Evolutionary conservation across 2,113 vertebrate species (phyloP), one percentile per base, ranked within the genome.

Genomic region (Siniperca knerii): DNA sequence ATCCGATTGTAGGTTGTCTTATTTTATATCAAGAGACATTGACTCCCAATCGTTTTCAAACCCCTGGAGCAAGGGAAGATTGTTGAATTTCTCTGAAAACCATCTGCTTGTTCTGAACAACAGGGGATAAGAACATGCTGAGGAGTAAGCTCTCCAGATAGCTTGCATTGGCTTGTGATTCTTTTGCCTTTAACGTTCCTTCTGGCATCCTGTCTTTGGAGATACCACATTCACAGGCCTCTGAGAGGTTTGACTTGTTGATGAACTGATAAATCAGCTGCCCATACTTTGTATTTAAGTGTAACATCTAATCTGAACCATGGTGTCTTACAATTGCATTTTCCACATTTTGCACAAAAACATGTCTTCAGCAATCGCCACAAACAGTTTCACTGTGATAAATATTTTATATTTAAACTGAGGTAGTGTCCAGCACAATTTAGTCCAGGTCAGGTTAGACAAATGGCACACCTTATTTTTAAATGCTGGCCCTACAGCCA

Each of bases 401-500:
- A 40, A 67, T 35, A 40, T 18, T 11, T 52, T 20, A 9, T 42
- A 72, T 46, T 40, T n/a, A 6, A 46, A 81, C 2, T 48, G 6
- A 8, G 0, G 37, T 40, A 67, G 50, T 69, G 69, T 82, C 54
- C 62, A 57, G 74, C 15, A 57, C 25, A 54, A 44, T 79, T 70
- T n/a, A 64, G 37, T 44, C 37, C 13, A 29, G 50, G 15, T 18
- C 71, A 82, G 50, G 57, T 79, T 81, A 75, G 29, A 80, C 54
- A 90, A 82, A 86, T 77, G 75, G 75, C 85, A 83, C 64, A 84
- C 84, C 85, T 91, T 86, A 76, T 87, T 72, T 86, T 87, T 66
- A 74, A 79, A 73, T 69, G 6, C 52, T 86, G 71, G 78, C 79
- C 93, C 92, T 81, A 73, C 95, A 96, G 95, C 96, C 96, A 96